phyloP scores from a whole-genome alignment of 2,888 invertebrate genomes.

The Camponotus fellah region DNA sequence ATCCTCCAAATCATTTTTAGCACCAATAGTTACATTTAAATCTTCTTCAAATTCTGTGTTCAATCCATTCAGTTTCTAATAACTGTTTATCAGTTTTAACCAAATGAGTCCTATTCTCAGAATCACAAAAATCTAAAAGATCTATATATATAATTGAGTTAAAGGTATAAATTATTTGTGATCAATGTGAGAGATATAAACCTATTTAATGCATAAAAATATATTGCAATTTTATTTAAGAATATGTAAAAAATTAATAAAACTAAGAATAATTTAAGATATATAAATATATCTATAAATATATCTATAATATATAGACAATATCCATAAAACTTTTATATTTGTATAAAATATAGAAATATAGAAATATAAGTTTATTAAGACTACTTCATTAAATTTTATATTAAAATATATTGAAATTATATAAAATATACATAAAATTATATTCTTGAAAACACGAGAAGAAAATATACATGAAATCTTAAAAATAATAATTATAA shows the following conservation, averaged over 20 bases:
- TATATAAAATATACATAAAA: neutral
- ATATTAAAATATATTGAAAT: neutral
- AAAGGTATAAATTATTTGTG: constrained; percentile 72
- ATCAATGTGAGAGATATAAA: constrained; percentile 4
- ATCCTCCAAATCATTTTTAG: neutral
- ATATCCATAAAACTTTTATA: neutral
- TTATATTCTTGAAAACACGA: neutral
- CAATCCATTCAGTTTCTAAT: constrained; percentile 87
- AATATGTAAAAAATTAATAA: constrained; percentile 42
- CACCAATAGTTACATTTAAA: constrained; percentile 29
- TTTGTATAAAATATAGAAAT: neutral
- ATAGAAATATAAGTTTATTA: neutral
- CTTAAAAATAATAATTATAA: constrained; percentile 80
- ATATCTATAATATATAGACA: too few species aligned
- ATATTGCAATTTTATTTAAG: constrained; percentile 89
- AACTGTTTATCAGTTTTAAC: constrained; percentile 89
- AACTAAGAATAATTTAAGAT: neutral
- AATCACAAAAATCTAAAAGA: constrained; percentile 92
- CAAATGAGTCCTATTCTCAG: constrained; percentile 88
- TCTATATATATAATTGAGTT: constrained; percentile 85
- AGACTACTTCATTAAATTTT: neutral
- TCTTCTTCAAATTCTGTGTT: constrained; percentile 87
- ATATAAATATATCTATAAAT: too few species aligned
- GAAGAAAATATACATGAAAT: neutral
- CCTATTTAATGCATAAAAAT: constrained; percentile 11